Conservation (phyloP, 2,888 invertebrate species). For the Leptura quadrifasciata region DNA sequence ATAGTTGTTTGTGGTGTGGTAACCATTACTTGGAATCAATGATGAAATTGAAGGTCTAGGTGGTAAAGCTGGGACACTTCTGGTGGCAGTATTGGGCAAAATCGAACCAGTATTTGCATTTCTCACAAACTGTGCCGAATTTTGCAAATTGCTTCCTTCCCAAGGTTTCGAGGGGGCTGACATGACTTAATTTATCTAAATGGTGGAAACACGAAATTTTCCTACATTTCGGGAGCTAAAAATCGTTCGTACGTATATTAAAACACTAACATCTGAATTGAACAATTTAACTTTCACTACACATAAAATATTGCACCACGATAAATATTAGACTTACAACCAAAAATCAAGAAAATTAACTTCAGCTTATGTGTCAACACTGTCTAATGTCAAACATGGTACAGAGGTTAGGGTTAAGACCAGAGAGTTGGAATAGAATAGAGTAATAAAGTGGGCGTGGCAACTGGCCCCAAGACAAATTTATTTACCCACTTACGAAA, state of each 20-base stretch:
- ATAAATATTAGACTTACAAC: not conserved
- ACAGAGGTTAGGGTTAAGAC: not conserved
- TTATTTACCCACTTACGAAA: too few relatives aligned
- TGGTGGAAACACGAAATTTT: not conserved
- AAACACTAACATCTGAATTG: not conserved
- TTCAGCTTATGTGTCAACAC: not conserved
- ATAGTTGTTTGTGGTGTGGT: conserved; percentile 46
- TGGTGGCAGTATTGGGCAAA: conserved; percentile 43
- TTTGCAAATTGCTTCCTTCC: conserved; percentile 58
- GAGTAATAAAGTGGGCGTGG: too few relatives aligned
- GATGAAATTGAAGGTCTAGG: conserved; percentile 67
- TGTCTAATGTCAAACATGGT: conserved; percentile 1
- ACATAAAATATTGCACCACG: not conserved
- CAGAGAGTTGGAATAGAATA: too few relatives aligned
- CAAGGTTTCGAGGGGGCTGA: conserved; percentile 47
- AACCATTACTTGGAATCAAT: conserved; percentile 45
- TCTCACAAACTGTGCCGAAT: conserved; percentile 59
- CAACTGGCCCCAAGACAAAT: too few relatives aligned
- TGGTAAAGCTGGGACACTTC: conserved; percentile 69
- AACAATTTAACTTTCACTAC: not conserved
- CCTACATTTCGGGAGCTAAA: conserved; percentile 4
- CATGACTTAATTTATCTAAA: conserved; percentile 28
- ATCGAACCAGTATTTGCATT: conserved; percentile 56
- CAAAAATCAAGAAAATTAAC: not conserved
- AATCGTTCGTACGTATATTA: not conserved